phyloP scores from a whole-genome alignment of 2,113 vertebrate genomes.

The Calcarius ornatus region DNA sequence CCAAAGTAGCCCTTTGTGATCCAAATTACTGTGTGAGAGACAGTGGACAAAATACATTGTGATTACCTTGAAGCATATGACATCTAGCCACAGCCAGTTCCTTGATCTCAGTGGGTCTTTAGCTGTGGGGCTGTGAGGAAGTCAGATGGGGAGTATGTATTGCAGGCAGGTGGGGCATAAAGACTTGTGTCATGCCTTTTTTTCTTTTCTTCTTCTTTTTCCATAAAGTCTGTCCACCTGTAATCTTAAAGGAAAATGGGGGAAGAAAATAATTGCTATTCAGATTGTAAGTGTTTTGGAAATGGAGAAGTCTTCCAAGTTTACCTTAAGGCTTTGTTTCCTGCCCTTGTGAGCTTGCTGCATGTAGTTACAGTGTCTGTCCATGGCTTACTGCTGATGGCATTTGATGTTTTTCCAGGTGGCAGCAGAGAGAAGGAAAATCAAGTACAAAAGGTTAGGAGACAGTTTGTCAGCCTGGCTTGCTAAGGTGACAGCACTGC shows the following conservation, averaged over 20 bases:
- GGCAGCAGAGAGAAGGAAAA: background rate
- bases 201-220: background rate
- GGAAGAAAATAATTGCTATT: background rate
- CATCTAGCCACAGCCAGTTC: background rate
- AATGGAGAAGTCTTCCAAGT: background rate
- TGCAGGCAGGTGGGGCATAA: background rate
- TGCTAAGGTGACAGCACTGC: background rate
- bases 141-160: background rate
- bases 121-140: background rate
- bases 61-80: background rate
- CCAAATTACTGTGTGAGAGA: background rate
- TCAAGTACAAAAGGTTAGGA: background rate
- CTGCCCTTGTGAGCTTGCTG: background rate
- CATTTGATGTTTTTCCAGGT: background rate
- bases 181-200: background rate
- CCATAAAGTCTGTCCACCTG: background rate
- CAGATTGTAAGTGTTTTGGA: background rate
- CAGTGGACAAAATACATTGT: rapidly evolving
- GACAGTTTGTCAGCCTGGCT: background rate
- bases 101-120: background rate
- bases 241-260: background rate
- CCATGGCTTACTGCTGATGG: background rate
- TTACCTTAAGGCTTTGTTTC: background rate
- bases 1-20: background rate
- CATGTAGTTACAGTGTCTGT: background rate